These are phyloP conservation scores for Drosophila leontia DNA, from an alignment of 1,140 invertebrate species.

Conservation along the genomic window DNA sequence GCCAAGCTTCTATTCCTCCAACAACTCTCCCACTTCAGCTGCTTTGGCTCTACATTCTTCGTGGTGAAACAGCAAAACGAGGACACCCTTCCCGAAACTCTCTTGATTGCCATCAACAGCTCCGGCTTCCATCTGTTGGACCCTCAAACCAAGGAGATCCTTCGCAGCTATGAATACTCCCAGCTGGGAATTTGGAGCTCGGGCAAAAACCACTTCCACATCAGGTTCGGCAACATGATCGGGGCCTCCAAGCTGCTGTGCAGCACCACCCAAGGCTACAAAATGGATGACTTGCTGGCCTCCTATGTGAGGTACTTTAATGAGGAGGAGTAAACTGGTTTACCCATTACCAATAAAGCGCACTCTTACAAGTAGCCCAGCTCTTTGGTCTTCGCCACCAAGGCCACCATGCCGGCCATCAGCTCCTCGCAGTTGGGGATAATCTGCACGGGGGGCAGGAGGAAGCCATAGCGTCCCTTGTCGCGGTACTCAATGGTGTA, in stretches of 20 bases:
- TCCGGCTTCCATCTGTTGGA: constrained; percentile 95
- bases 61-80: constrained; percentile 96
- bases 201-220: constrained; percentile 97
- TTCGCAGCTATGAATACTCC: constrained; percentile 91
- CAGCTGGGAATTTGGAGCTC: constrained; percentile 97
- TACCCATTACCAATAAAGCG: constrained; percentile 2
- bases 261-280: constrained; percentile 97
- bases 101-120: constrained; percentile 96
- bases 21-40: constrained; percentile 91
- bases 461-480: constrained; percentile 93
- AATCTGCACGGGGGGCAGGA: constrained; percentile 93
- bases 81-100: constrained; percentile 92
- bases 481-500: constrained; percentile 89
- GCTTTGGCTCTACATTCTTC: constrained; percentile 98
- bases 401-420: constrained; percentile 90
- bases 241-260: constrained; percentile 94
- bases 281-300: constrained; percentile 98
- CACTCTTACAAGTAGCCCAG: constrained; percentile 55
- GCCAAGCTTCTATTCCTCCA: constrained; percentile 95
- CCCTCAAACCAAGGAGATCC: constrained; percentile 91
- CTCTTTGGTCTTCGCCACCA: constrained; percentile 86
- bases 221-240: constrained; percentile 95
- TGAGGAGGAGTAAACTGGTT: constrained; percentile 24
- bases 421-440: constrained; percentile 93
- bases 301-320: constrained; percentile 89